Conservation (phyloP, 2,888 invertebrate genomes). For the Nipponacmea schrenckii region DNA sequence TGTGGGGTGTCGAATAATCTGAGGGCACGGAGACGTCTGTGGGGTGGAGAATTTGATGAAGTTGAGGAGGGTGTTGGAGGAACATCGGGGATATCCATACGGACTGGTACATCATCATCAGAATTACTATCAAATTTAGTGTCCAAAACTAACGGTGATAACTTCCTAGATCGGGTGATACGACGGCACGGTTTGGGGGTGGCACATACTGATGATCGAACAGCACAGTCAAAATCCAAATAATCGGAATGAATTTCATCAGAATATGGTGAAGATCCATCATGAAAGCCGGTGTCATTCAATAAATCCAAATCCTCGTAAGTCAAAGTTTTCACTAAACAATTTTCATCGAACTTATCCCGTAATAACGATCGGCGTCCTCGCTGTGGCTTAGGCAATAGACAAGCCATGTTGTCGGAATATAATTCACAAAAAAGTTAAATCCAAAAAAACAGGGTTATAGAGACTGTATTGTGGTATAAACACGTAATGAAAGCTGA, state of each 20-base stretch:
- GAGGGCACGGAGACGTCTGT: slow-evolving; percentile 66
- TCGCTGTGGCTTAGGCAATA: slow-evolving; percentile 38
- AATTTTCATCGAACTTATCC: slow-evolving; percentile 34
- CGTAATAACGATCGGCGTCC: slow-evolving; percentile 39
- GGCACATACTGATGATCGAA: slow-evolving; percentile 39
- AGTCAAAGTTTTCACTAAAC: slow-evolving; percentile 41
- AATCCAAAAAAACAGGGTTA: slow-evolving; percentile 23
- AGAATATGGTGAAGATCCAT: slow-evolving; percentile 40
- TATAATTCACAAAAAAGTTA: neutral
- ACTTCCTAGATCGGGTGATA: slow-evolving; percentile 32
- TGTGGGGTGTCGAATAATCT: slow-evolving; percentile 86
- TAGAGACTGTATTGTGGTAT: slow-evolving; percentile 17
- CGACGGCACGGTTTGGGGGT: slow-evolving; percentile 42
- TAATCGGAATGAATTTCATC: slow-evolving; percentile 43
- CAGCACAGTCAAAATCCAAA: slow-evolving; percentile 49
- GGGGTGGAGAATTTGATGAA: slow-evolving; percentile 70
- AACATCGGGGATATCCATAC: slow-evolving; percentile 21
- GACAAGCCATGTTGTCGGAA: slow-evolving; percentile 38
- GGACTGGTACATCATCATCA: slow-evolving; percentile 34
- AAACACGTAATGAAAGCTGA: slow-evolving; percentile 2
- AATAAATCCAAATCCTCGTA: slow-evolving; percentile 44
- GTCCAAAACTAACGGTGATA: slow-evolving; percentile 38
- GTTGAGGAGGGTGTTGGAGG: slow-evolving; percentile 32
- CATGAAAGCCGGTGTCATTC: slow-evolving; percentile 39
- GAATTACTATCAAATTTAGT: slow-evolving; percentile 38